Base-by-base conservation (phyloP, 2,797 vertebrate species). In the Pyrocephalus nanus region DNA sequence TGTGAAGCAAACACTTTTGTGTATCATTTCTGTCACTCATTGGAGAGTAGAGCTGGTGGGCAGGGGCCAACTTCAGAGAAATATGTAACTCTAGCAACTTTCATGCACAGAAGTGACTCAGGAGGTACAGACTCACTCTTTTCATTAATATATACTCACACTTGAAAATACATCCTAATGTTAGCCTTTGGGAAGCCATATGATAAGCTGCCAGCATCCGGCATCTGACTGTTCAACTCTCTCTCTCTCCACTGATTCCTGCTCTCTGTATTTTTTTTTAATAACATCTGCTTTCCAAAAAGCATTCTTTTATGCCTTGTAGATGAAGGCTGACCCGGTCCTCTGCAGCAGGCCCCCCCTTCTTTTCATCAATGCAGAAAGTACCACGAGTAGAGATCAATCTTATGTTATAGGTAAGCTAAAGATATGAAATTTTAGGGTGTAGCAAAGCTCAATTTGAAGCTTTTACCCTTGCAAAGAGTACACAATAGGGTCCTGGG, bases 1-100 rank as follows among this genome's bases (percentile, higher is more conserved):
- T 94, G 54, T 74, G 47, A 23, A 71, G 27, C 74, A 66, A 94
- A 79, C 45, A 66, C 80, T 89, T 95, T 47, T 73, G 50, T 85
- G n/a, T 45, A 53, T 79, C 42, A 10, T 84, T 96, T 90, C 43
- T 47, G 51, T 36, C 57, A 22, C 70, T 70, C 74, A 11, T 38
- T 79, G 71, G 16, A 73, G 73, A n/a, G 16, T 9, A 66, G 76
- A 81, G 66, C 26, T 71, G n/a, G 50, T 90, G 70, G 20, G n/a
- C 79, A 64, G 53, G 40, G 83, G 25, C 47, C 38, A 50, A 3
- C 50, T 58, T 82, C 16, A 25, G 72, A 77, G 34, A 76, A 86
- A 45, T 9, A 14, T 34, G 58, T 15, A 42, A 34, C n/a, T 82
- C 51, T 19, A 32, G 23, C 26, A 42, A 21, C 53, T 92, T 88